phyloP scores from a whole-genome alignment of 1,140 invertebrate species.

The Bombus consobrinus region DNA sequence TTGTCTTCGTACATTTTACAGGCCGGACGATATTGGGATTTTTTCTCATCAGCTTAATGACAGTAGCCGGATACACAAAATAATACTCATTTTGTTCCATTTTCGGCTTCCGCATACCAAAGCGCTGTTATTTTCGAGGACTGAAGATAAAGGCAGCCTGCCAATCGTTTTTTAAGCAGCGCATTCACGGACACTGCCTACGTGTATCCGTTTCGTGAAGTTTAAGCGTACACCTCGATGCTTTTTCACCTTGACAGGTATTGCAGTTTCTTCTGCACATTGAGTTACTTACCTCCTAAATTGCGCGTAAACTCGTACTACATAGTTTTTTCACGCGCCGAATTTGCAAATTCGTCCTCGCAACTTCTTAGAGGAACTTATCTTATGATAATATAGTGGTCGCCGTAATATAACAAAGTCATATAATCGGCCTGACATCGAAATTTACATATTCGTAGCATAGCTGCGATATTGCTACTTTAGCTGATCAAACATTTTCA shows the following conservation, averaged over 20 bases:
- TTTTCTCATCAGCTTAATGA: conserved; percentile 25
- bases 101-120: neutral
- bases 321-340: neutral
- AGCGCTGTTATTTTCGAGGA: neutral
- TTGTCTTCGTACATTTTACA: neutral
- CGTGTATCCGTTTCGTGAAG: conserved; percentile 16
- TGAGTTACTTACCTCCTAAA: neutral
- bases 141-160: conserved; percentile 3
- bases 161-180: conserved; percentile 21
- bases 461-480: too few relatives aligned
- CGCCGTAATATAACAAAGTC: neutral
- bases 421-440: neutral
- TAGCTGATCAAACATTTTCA: too few relatives aligned
- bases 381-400: neutral
- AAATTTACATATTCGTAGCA: neutral
- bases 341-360: neutral
- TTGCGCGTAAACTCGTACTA: neutral
- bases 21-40: conserved; percentile 23
- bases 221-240: neutral
- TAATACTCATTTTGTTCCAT: conserved; percentile 29
- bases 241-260: neutral
- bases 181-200: neutral
- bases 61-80: neutral
- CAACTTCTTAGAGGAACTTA: neutral
- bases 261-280: neutral